Evolutionary conservation across 1,140 invertebrate genomes (phyloP), one percentile per base, ranked within the genome.

Genomic region (Drosophila fuyamai): DNA sequence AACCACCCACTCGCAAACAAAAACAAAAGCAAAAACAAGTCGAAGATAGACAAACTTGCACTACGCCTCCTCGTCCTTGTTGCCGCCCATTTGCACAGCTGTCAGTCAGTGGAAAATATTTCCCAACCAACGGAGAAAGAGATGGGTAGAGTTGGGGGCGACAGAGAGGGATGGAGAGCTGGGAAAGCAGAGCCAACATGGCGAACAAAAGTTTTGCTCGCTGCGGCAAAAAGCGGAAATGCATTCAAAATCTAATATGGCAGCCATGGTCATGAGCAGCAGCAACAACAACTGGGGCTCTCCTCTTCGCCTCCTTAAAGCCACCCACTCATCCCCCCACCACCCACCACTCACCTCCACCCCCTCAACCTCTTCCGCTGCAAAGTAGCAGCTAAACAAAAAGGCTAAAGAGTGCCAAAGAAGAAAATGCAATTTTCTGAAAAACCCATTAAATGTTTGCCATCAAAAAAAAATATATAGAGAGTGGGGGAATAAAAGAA

Each of bases 201-300:
- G 82, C 83, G 83, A 89, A 88, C 83, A 88, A 88, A 88, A 88
- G 83, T 88, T 88, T 78, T 79, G 59, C 67, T 79, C 78, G 83
- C 80, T 88, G 83, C 84, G 83, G 84, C 83, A 88, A 89, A 91
- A 91, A 88, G 79, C 89, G 89, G 89, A 91, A 91, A 91, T 91
- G 89, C 89, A 91, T 91, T 91, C 89, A 91, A 91, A 91, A 91
- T 91, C 89, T 91, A 91, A 91, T 91, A 91, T 91, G 89, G 89
- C 89, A 91, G 89, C 89, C 89, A 91, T 91, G 89, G 89, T 91
- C 89, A 91, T 91, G 89, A 91, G 89, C 89, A 83, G 72, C 70
- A 67, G 41, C 74, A 59, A 38, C 70, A 51, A 41, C 59, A 60
- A 55, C 43, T 44, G 32, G 57, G 47, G 35, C 67, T 68, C 53